phyloP scores from a whole-genome alignment of 2,113 vertebrate genomes.

The Ochotona curzoniae region DNA sequence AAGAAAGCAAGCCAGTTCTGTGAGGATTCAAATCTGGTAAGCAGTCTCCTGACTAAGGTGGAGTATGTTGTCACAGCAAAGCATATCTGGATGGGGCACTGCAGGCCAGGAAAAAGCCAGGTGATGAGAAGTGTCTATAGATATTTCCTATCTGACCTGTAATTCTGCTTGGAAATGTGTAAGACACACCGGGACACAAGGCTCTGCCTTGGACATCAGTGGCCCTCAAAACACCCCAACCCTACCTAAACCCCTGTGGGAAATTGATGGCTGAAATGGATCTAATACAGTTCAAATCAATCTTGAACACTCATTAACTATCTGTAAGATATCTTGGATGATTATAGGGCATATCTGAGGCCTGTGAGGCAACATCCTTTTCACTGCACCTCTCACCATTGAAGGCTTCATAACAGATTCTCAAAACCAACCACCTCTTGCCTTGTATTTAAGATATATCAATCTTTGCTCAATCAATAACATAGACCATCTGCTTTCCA shows the following conservation, averaged over 20 bases:
- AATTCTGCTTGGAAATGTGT: background rate
- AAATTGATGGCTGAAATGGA: background rate
- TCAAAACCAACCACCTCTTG: slow-evolving; percentile 41
- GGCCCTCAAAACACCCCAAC: background rate
- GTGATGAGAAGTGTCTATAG: background rate
- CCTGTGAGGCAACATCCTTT: background rate
- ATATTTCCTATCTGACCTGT: background rate
- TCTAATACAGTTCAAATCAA: background rate
- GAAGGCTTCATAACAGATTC: slow-evolving; percentile 61
- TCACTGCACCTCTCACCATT: background rate
- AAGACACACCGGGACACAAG: background rate
- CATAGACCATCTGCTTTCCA: slow-evolving; percentile 54
- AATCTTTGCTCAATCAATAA: slow-evolving; percentile 68
- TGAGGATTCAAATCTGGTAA: background rate
- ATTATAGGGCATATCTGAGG: background rate
- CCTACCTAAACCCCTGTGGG: background rate
- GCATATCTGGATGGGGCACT: background rate
- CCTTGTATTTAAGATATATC: slow-evolving; percentile 52
- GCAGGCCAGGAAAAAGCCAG: background rate
- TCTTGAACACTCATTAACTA: background rate
- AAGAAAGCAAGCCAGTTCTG: background rate
- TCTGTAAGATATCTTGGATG: background rate
- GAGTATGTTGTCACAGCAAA: background rate
- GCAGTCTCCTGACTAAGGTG: background rate
- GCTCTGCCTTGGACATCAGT: background rate